Conservation (phyloP, 1,140 invertebrate genomes). For the Neodiprion virginianus region DNA sequence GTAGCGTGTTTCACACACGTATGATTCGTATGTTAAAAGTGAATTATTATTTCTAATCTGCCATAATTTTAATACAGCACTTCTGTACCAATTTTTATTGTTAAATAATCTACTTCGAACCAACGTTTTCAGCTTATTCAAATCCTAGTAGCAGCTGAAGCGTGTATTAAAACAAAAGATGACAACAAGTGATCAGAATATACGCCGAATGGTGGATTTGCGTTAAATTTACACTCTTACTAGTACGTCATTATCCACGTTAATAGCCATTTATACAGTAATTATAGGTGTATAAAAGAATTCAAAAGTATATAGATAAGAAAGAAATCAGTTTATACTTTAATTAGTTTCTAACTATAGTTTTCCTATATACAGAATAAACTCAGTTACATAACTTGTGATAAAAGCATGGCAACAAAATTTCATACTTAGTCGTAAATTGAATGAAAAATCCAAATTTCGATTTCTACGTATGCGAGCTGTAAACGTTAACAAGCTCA, state of each 20-base stretch:
- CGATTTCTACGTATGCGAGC: neutral
- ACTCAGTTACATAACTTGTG: neutral
- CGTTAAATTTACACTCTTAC: too few species aligned
- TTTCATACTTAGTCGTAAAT: neutral
- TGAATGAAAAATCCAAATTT: neutral
- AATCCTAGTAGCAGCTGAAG: too few species aligned
- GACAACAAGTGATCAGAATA: too few species aligned
- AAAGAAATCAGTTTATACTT: neutral
- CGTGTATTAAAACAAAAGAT: too few species aligned
- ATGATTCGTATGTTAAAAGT: neutral
- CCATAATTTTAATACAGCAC: neutral
- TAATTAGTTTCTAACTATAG: slow-evolving; percentile 3
- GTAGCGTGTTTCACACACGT: neutral
- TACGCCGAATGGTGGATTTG: too few species aligned
- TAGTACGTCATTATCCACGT: too few species aligned
- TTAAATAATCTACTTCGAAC: too few species aligned
- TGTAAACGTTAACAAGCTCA: neutral
- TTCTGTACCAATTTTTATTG: neutral
- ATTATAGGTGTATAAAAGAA: neutral
- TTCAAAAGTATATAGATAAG: neutral
- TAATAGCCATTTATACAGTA: neutral
- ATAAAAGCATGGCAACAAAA: neutral
- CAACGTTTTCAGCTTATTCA: too few species aligned
- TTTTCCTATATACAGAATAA: slow-evolving; percentile 3
- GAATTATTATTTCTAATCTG: neutral